Evolutionary conservation across 2,888 invertebrate species (phyloP).

Genomic region (Sphaerophoria taeniata): DNA sequence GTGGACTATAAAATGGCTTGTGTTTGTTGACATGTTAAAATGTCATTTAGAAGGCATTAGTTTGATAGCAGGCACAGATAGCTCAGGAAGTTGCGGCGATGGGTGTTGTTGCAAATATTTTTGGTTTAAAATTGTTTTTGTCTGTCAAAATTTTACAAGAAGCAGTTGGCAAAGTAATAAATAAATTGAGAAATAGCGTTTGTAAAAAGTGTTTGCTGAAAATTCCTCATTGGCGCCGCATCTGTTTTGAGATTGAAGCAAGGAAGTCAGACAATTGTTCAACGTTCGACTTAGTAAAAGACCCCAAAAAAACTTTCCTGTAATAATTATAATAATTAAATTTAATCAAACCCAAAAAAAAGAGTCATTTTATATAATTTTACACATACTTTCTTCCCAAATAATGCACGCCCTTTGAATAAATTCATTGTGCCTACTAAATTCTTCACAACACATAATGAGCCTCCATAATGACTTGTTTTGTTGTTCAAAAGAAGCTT

Average conservation of each 20-base stretch:
- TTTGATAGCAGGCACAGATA: slow-evolving; percentile 72
- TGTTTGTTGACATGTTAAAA: slow-evolving; percentile 77
- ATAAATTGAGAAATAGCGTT: too few relatives aligned
- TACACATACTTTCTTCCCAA: background rate
- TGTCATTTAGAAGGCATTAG: slow-evolving; percentile 76
- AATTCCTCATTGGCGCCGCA: too few relatives aligned
- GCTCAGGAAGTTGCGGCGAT: slow-evolving; percentile 42
- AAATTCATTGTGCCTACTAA: slow-evolving; percentile 3
- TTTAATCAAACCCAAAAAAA: background rate
- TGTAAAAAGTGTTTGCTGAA: too few relatives aligned
- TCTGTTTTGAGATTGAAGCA: background rate
- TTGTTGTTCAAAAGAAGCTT: background rate
- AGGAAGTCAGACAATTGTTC: background rate
- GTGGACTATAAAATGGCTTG: slow-evolving; percentile 74
- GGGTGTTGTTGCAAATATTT: background rate
- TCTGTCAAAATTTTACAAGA: slow-evolving; percentile 14
- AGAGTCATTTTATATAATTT: background rate
- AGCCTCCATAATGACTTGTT: background rate
- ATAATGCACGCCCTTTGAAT: slow-evolving; percentile 1
- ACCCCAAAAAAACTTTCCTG: background rate
- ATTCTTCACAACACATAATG: slow-evolving; percentile 1
- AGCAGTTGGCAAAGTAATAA: background rate
- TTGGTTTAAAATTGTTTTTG: background rate
- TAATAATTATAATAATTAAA: background rate
- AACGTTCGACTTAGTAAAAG: background rate